Conservation (phyloP, 37 sponge, comb jelly and placozoan species). For the Diacarnus erythraeanus region DNA sequence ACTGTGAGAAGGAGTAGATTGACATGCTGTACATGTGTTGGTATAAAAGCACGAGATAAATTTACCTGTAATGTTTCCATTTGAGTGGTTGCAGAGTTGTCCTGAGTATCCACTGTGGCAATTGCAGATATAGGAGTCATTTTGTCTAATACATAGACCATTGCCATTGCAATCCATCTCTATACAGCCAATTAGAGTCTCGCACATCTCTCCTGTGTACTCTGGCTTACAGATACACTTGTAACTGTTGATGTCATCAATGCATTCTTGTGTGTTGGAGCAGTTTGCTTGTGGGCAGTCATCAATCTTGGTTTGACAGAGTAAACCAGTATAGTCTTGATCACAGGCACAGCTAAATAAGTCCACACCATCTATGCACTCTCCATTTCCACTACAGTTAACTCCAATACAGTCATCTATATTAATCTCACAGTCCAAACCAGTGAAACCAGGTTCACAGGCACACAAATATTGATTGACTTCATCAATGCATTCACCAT, state of each 20-base stretch:
- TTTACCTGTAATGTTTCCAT: too few species aligned
- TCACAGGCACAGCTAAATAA: neutral
- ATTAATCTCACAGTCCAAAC: neutral
- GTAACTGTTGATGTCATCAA: neutral
- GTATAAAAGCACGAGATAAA: too few species aligned
- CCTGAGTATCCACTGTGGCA: neutral
- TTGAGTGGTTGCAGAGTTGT: neutral
- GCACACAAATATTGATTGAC: neutral
- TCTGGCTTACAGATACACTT: neutral
- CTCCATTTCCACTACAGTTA: neutral
- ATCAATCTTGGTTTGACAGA: neutral
- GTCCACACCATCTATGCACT: neutral
- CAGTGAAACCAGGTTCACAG: neutral
- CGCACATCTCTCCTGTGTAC: neutral
- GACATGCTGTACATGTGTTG: too few species aligned
- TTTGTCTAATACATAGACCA: neutral
- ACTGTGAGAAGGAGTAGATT: too few species aligned
- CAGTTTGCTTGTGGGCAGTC: neutral
- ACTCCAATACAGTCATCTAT: neutral
- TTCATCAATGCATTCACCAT: neutral
- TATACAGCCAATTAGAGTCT: neutral
- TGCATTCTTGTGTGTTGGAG: neutral
- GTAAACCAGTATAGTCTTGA: neutral
- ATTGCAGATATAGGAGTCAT: neutral
- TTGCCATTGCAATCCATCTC: neutral